Evolutionary conservation across 2,888 invertebrate species (phyloP).

Genomic region (Choreutis nemorana): DNA sequence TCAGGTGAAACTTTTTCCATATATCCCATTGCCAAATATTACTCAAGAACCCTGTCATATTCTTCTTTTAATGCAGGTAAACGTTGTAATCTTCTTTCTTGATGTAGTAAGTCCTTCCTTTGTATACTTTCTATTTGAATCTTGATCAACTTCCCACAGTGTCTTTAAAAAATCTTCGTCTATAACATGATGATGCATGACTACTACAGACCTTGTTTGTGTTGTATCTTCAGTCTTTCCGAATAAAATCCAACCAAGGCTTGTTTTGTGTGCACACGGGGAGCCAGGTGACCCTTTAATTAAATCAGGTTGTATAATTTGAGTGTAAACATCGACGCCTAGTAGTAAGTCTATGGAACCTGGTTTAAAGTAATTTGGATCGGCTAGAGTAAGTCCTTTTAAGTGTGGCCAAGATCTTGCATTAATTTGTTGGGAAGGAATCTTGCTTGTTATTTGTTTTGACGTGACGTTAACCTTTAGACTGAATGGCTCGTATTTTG

Average conservation of each 20-base stretch:
- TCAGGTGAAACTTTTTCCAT: slow-evolving; percentile 2
- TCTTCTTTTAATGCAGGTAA: too few relatives aligned
- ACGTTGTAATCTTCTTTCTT: slow-evolving; percentile 11
- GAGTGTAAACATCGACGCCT: slow-evolving; percentile 12
- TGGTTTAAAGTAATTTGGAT: too few relatives aligned
- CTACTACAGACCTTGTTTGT: slow-evolving; percentile 3
- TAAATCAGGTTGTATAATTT: slow-evolving; percentile 8
- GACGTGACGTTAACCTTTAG: slow-evolving; percentile 6
- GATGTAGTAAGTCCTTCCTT: slow-evolving; percentile 10
- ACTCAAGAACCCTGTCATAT: too few relatives aligned
- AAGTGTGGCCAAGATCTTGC: not conserved
- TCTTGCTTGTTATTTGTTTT: slow-evolving; percentile 10
- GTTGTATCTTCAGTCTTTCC: slow-evolving; percentile 7
- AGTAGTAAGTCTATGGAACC: slow-evolving; percentile 13
- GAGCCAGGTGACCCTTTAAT: slow-evolving; percentile 13
- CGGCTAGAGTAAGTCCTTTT: too few relatives aligned
- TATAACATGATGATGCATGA: slow-evolving; percentile 8
- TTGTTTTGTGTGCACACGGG: slow-evolving; percentile 14
- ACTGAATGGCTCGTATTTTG: slow-evolving; percentile 6
- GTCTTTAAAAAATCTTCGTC: slow-evolving; percentile 4
- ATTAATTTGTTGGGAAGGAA: slow-evolving; percentile 6
- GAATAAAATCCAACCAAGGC: slow-evolving; percentile 15
- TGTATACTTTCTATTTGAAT: slow-evolving; percentile 8
- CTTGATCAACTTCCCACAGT: slow-evolving; percentile 11
- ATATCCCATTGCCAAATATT: too few relatives aligned